Base-by-base conservation (phyloP, 2,797 vertebrate species). In the Leptoclinus maculatus region DNA sequence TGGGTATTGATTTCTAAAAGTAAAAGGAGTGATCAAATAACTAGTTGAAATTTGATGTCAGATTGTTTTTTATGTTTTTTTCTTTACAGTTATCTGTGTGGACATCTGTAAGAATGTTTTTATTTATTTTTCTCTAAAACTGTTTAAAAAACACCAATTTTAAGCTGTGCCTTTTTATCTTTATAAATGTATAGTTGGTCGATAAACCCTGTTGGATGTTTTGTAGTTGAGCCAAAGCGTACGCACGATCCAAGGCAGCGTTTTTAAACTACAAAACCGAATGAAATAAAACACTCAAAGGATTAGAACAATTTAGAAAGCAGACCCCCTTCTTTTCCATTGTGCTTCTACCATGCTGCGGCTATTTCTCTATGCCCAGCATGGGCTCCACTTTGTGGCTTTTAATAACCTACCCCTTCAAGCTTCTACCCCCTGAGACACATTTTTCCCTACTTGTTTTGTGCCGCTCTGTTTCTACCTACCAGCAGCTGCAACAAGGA, bases 341-440 rank as follows among this genome's bases (percentile, higher is more conserved):
- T 96, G 95, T 93, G 95, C 95, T 96, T 95, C 96, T 94, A 93
- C 95, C 95, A 95, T 95, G 95, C 96, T 93, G 95, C 91, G 95
- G 96, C 96, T 96, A 96, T 97, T 97, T 97, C 96, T 96, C 95
- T 93, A 92, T 92, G 94, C 96, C 96, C 96, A 96, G 96, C 96
- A 95, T 96, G 97, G 94, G 95, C 94, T 96, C 96, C 94, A 96
- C 96, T 97, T 97, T 97, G 97, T 96, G 96, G 96, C 95, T 96
- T 97, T 98, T 97, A 99, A 98, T 98, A 99, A 97, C 96, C 96
- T 96, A 96, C 94, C 95, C 97, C 96, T 97, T 95, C 95, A 96
- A 95, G 96, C 96, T 94, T 95, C 95, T 93, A 94, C 96, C 96
- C 95, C 93, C 96, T 94, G 96, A 96, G 96, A 95, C 95, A 96